Percentiles rank a stretch among this genome's conserved stretches.
Conservation (phyloP, 2,888 invertebrate genomes). For the Orgyia antiqua region DNA sequence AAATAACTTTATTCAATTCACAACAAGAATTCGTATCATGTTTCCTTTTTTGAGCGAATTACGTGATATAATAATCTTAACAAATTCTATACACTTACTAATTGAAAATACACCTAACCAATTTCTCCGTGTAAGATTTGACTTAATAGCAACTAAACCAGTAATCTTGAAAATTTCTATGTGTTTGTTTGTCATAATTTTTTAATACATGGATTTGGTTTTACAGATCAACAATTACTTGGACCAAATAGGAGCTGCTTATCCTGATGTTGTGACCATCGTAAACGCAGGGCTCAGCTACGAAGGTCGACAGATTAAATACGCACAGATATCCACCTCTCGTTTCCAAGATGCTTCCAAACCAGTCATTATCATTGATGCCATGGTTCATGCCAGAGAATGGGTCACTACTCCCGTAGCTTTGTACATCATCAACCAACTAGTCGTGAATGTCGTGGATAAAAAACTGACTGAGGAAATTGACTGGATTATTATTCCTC, state of each 20-base stretch:
- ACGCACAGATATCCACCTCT: conserved; percentile 78
- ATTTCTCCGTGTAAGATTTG: too few relatives aligned
- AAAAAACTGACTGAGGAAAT: conserved; percentile 69
- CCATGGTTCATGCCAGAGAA: conserved; percentile 82
- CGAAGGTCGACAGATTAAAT: conserved; percentile 79
- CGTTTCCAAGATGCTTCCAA: conserved; percentile 61
- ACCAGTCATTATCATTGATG: conserved; percentile 80
- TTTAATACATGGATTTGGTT: too few relatives aligned
- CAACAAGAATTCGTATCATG: too few relatives aligned
- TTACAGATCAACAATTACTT: conserved; percentile 72
- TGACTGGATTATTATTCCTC: conserved; percentile 83
- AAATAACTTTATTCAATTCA: too few relatives aligned
- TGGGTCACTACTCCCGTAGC: conserved; percentile 85
- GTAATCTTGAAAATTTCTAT: too few relatives aligned
- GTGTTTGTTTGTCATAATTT: too few relatives aligned
- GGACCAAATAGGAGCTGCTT: conserved; percentile 49
- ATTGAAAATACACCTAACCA: too few relatives aligned
- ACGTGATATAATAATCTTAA: too few relatives aligned
- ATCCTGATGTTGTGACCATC: conserved; percentile 71
- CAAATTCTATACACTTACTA: too few relatives aligned
- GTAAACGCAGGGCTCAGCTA: conserved; percentile 76
- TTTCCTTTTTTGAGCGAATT: too few relatives aligned
- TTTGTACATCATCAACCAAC: conserved; percentile 81
- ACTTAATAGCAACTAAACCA: too few relatives aligned
- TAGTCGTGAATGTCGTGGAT: conserved; percentile 77